Conservation (phyloP, 2,888 invertebrate species). For the Dasysyrphus albostriatus region DNA sequence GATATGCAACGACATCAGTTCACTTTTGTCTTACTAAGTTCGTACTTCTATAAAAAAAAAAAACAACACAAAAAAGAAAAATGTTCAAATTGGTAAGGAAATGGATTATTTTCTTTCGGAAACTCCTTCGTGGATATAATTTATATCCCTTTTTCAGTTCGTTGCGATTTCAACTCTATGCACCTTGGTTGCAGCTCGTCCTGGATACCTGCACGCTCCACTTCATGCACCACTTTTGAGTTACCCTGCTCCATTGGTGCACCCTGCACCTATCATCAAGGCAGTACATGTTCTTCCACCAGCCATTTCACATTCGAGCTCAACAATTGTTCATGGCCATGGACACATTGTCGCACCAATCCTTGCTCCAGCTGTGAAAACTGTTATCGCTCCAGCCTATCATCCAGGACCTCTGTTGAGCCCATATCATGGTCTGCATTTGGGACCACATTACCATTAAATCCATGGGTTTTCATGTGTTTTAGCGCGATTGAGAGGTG, state of each 20-base stretch:
- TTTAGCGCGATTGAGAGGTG: background rate
- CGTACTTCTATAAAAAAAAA: conserved; percentile 55
- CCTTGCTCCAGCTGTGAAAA: conserved; percentile 81
- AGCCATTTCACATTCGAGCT: conserved; percentile 82
- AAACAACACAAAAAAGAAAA: conserved; percentile 20
- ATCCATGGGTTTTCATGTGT: background rate
- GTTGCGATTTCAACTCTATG: conserved; percentile 60
- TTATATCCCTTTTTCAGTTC: conserved; percentile 35
- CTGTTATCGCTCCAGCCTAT: conserved; percentile 81
- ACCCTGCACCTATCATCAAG: conserved; percentile 7
- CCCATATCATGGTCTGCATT: conserved; percentile 66
- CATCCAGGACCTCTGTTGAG: conserved; percentile 79
- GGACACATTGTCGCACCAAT: conserved; percentile 81
- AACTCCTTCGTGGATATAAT: background rate
- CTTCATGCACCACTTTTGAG: conserved; percentile 75
- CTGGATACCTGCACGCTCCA: conserved; percentile 80
- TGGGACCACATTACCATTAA: conserved; percentile 69
- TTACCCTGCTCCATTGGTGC: conserved; percentile 20
- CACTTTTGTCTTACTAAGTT: conserved; percentile 72
- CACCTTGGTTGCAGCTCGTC: conserved; percentile 79
- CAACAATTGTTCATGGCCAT: conserved; percentile 81
- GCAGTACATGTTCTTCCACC: conserved; percentile 78
- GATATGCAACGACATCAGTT: conserved; percentile 80
- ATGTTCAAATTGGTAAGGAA: conserved; percentile 77
- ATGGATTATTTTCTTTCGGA: background rate